Conservation (phyloP, 2,113 vertebrate genomes). For the Plotosus lineatus region DNA sequence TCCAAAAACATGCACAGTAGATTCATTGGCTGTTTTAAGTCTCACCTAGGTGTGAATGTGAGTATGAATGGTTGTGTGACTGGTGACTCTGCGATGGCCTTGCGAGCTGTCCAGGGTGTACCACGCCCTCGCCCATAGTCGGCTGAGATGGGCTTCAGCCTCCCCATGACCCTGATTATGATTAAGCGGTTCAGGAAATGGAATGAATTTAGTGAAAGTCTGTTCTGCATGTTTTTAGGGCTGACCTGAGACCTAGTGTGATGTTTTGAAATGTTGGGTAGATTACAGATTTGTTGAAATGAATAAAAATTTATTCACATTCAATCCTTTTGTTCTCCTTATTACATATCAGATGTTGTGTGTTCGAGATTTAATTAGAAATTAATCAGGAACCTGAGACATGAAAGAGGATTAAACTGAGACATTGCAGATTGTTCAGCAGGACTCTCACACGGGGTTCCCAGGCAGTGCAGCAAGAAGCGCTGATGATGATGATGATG, state of each 20-base stretch:
- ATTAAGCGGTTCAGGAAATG: too few species aligned
- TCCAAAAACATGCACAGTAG: too few species aligned
- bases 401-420: background rate
- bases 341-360: background rate
- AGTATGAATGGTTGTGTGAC: too few species aligned
- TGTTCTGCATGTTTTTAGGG: background rate
- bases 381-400: background rate
- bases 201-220: background rate
- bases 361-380: background rate
- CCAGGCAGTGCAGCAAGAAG: too few species aligned
- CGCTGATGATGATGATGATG: background rate
- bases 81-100: too few species aligned
- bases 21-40: too few species aligned
- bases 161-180: too few species aligned
- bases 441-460: background rate
- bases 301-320: conserved; percentile 28
- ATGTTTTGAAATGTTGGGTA: background rate
- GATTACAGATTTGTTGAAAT: conserved; percentile 6
- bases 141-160: too few species aligned
- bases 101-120: too few species aligned
- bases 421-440: background rate
- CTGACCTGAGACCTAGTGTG: conserved; percentile 5
- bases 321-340: background rate
- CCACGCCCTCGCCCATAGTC: too few species aligned
- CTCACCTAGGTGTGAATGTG: too few species aligned